A percentile compares a stretch with the other conserved stretches of the same genome.
Evolutionary conservation across 2,113 vertebrate species (phyloP).

Genomic region (Coptodon rendalli): DNA sequence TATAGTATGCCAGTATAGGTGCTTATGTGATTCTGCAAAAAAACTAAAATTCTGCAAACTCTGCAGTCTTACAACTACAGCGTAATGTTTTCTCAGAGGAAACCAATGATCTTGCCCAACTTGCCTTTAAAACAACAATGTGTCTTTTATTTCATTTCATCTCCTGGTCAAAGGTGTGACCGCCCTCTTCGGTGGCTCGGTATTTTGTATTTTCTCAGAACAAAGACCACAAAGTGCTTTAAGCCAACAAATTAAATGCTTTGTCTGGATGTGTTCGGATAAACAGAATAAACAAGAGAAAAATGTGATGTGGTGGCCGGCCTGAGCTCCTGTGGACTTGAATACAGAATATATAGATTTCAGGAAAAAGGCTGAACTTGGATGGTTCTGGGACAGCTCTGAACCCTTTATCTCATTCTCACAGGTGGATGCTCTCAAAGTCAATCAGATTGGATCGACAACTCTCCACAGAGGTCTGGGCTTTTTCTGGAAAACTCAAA

Average conservation of each 20-base stretch:
- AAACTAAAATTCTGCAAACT: background rate
- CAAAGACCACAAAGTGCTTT: background rate
- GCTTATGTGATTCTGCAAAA: background rate
- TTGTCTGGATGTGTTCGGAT: background rate
- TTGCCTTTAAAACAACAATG: background rate
- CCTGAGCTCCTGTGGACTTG: background rate
- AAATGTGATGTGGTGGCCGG: background rate
- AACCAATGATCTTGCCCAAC: accelerated
- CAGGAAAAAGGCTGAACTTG: background rate
- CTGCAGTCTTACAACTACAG: background rate
- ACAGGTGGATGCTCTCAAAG: background rate
- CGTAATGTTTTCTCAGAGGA: background rate
- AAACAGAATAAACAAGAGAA: background rate
- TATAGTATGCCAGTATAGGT: background rate
- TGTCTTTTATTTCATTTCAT: background rate
- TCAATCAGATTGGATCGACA: background rate
- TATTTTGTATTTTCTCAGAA: background rate
- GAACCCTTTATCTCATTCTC: background rate
- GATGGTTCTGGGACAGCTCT: background rate
- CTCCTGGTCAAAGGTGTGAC: background rate
- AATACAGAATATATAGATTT: background rate
- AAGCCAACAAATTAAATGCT: background rate
- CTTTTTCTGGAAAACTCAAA: background rate
- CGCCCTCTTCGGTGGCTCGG: accelerated
- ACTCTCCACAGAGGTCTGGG: background rate